Conservation (phyloP, 2,797 vertebrate species). For the Falco columbarius region DNA sequence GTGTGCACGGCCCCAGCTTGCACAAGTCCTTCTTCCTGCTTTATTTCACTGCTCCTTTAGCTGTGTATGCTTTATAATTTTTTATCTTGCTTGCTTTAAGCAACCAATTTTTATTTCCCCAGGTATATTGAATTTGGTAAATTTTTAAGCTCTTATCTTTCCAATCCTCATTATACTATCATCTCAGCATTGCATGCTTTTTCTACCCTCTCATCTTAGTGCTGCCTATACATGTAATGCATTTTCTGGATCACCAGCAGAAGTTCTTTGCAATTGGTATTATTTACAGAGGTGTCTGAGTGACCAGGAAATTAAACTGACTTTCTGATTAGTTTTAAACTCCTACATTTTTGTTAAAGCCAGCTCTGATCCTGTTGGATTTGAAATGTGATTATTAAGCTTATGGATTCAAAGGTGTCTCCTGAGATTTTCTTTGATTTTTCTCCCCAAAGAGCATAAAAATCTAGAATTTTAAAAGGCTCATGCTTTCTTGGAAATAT, state of each 20-base stretch:
- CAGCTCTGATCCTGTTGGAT: background rate
- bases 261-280: background rate
- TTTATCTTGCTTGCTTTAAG: background rate
- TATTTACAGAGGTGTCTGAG: background rate
- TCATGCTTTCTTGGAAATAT: background rate
- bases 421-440: background rate
- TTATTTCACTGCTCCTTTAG: background rate
- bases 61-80: background rate
- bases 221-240: background rate
- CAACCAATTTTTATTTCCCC: background rate
- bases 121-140: background rate
- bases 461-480: background rate
- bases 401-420: background rate
- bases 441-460: background rate
- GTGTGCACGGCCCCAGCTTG: rapidly evolving
- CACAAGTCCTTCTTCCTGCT: background rate
- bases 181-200: background rate
- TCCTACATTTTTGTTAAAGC: background rate
- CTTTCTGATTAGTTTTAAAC: background rate
- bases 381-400: background rate
- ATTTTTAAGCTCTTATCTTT: background rate
- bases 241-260: background rate
- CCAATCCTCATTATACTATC: background rate
- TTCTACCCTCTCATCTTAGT: background rate
- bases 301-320: background rate